Evolutionary conservation across 2,113 vertebrate genomes (phyloP), one percentile per base, ranked within the genome.

Genomic region (Takifugu flavidus): DNA sequence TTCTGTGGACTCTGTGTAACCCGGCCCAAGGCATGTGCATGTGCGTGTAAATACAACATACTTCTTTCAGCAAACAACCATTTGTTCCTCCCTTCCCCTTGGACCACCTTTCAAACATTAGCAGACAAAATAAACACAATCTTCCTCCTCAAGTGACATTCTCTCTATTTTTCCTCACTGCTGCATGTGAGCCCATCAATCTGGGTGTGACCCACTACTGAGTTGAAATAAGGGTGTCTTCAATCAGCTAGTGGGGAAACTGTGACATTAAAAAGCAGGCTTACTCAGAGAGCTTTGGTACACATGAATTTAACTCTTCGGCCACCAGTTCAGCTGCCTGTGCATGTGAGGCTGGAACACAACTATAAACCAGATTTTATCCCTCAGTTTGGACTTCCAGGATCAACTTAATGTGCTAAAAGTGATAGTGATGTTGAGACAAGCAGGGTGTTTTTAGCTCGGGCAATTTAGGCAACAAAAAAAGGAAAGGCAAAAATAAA

Each of bases 131-230:
- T 44, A 25, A 73, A 39, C 52, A 51, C n/a, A n/a, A 7, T 51
- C 13, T 49, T 42, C 42, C 47, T 51, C 52, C 20, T 60, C 3
- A 46, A 65, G 20, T 59, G 67, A 31, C 28, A 42, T 63, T 72
- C 67, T 42, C 28, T 49, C 29, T 53, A 76, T 20, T 20, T 20
- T 20, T 20, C 20, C 20, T 20, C 31, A 65, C 86, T 86, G 73
- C 77, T 89, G 78, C 25, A 28, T 75, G 53, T 77, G 50, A 67
- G 49, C 53, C 66, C 56, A 76, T 53, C 72, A 34, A 20, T 67
- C 42, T 59, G 70, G 70, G 59, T 59, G 57, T 78, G 72, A 88
- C 71, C 84, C 72, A 77, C 28, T 58, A 39, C 62, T 74, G 75
- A 78, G 57, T 56, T 31, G 42, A 65, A 43, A 77, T 61, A 60